Conservation (phyloP, 2,113 vertebrate genomes). For the Canis aureus region DNA sequence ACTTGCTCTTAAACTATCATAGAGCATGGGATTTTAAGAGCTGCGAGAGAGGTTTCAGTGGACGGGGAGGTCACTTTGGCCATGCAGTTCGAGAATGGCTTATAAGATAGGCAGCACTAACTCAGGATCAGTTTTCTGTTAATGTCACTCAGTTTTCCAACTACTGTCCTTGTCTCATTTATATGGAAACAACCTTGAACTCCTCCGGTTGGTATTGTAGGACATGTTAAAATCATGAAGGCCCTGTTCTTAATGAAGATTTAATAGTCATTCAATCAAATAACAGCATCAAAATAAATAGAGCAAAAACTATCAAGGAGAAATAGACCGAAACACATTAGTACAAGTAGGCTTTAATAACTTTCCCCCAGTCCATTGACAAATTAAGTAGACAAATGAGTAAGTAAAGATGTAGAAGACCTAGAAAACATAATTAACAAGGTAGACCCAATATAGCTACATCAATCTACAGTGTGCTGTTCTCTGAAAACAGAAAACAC, state of each 20-base stretch:
- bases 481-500: background rate
- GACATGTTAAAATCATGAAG: conserved; percentile 36
- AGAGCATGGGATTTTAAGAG: background rate
- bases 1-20: conserved; percentile 26
- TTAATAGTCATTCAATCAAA: conserved; percentile 51
- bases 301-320: background rate
- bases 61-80: background rate
- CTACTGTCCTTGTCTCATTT: background rate
- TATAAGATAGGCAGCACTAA: background rate
- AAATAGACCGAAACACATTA: conserved; percentile 28
- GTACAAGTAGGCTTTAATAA: background rate
- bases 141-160: background rate
- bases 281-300: conserved; percentile 49
- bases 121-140: background rate
- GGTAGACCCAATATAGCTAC: background rate
- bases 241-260: background rate
- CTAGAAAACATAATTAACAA: conserved; percentile 39
- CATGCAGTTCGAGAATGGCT: background rate
- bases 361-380: background rate
- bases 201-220: conserved; percentile 7
- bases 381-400: conserved; percentile 45
- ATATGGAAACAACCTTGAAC: background rate
- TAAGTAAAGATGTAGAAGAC: conserved; percentile 45
- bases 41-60: background rate
- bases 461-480: background rate